These are phyloP conservation scores for Dicentrarchus labrax DNA, from an alignment of 2,113 vertebrate genomes.

Conservation along the genomic window DNA sequence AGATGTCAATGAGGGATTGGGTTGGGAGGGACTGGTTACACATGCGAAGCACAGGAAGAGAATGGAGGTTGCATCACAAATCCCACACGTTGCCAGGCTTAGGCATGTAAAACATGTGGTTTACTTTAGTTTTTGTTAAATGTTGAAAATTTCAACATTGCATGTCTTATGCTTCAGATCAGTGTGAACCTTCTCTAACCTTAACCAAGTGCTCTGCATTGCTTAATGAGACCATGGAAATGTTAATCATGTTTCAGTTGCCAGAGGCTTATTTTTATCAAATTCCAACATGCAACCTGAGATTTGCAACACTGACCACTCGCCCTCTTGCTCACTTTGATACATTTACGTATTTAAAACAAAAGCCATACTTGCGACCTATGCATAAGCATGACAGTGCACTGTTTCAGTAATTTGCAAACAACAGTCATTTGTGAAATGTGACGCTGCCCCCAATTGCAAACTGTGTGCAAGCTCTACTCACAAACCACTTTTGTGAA, in stretches of 20 bases:
- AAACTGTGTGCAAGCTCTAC: too few species aligned
- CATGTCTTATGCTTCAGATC: not conserved
- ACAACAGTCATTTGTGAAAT: not conserved
- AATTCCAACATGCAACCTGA: too few species aligned
- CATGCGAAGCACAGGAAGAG: not conserved
- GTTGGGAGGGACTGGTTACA: not conserved
- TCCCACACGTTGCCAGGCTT: not conserved
- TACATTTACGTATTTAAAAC: not conserved
- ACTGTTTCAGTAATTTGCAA: not conserved
- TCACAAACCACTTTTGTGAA: not conserved
- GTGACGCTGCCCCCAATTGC: not conserved
- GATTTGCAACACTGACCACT: not conserved
- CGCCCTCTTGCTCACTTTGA: not conserved
- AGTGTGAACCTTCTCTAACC: not conserved
- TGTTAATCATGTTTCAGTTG: not conserved
- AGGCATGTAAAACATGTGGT: not conserved
- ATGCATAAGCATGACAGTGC: not conserved
- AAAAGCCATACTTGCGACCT: not conserved
- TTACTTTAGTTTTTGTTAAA: not conserved
- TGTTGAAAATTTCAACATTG: not conserved
- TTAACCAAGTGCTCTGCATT: not conserved
- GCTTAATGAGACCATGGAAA: not conserved
- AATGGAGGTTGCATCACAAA: not conserved
- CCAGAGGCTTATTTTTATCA: too few species aligned
- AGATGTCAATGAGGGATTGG: not conserved